Evolutionary conservation across 2,797 vertebrate species (phyloP).

Genomic region (Onychomys arenicola): DNA sequence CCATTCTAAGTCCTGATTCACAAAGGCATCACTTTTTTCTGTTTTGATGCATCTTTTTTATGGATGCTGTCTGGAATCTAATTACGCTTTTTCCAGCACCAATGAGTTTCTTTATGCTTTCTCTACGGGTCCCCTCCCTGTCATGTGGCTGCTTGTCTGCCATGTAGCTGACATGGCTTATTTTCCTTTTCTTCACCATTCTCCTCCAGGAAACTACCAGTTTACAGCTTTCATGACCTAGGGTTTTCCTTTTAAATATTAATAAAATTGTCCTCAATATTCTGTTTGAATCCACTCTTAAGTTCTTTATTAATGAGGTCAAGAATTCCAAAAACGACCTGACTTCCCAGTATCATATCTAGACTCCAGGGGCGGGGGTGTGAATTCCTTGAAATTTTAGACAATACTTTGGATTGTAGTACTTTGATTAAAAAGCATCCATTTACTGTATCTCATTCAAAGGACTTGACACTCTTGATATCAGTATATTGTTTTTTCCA

Average conservation of each 20-base stretch:
- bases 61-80: not conserved
- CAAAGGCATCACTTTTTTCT: not conserved
- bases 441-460: conserved; percentile 28
- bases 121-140: not conserved
- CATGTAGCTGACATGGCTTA: not conserved
- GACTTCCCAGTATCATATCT: not conserved
- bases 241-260: not conserved
- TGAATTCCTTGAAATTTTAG: not conserved
- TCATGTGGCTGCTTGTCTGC: not conserved
- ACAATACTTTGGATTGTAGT: not conserved
- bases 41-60: not conserved
- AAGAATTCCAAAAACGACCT: not conserved
- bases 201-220: not conserved
- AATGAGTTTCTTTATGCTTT: not conserved
- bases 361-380: not conserved
- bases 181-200: not conserved
- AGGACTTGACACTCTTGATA: conserved; percentile 44
- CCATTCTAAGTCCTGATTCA: not conserved
- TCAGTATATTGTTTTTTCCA: conserved; percentile 33
- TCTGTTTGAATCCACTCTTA: not conserved
- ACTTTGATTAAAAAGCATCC: not conserved
- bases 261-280: not conserved
- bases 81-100: not conserved
- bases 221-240: not conserved
- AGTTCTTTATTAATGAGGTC: not conserved